Evolutionary conservation across 2,113 vertebrate genomes (phyloP), one percentile per base, ranked within the genome.

Genomic region (Phrynosoma platyrhinos): DNA sequence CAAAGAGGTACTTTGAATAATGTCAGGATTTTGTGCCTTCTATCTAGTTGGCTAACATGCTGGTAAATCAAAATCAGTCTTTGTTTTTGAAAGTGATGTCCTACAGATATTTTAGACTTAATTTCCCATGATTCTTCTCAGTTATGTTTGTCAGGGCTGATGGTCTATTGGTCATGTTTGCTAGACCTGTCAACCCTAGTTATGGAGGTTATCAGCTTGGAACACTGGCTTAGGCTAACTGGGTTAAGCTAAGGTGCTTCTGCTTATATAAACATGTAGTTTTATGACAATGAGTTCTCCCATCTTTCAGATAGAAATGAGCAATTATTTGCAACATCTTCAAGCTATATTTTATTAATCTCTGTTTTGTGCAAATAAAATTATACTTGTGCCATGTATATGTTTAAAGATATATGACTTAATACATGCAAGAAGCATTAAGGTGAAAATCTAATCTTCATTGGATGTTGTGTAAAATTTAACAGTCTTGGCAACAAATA

Each of bases 371-470:
- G 86, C 88, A 81, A 68, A 30, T 74, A 0, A 12, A 86, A 71
- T 79, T 71, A 32, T 87, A 87, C 82, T 77, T 32, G 82, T 87
- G 87, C 36, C 58, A 69, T 62, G 75, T 58, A 89, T 72, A 83
- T 47, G 90, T 92, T 93, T 91, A 69, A 89, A 4, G 69, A 90
- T 90, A 68, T 91, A 87, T 93, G 87, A 25, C 74, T 89, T 89
- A 93, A 92, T 89, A 92, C 27, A 27, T 86, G 82, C 89, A 92
- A 85, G 83, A 90, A 91, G 79, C 86, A 89, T 94, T 93, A 92
- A 90, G 86, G n/a, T 76, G 47, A 66, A 92, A 87, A 95, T 92
- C 79, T 90, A 90, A 95, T 97, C 93, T 92, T 96, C 71, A 92
- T 96, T 93, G 90, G 92, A 85, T 90, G 85, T 86, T 93, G 85